phyloP scores from a whole-genome alignment of 2,888 invertebrate species.

The Eupithecia pulchellata region DNA sequence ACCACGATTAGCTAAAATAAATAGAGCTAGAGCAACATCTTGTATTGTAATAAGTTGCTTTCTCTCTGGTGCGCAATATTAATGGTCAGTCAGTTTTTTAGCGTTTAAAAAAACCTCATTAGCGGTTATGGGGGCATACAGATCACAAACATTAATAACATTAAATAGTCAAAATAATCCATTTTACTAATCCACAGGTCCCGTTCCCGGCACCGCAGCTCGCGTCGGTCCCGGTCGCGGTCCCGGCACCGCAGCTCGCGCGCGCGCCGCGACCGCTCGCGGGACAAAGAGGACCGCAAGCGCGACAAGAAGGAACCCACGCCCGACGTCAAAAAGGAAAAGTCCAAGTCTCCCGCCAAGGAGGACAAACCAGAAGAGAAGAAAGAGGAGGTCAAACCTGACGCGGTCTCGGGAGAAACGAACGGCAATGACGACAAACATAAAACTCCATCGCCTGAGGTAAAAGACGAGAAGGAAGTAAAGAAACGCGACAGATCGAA shows the following conservation, averaged over 20 bases:
- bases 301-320: constrained; percentile 45
- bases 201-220: constrained; percentile 85
- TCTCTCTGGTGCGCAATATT: too few species aligned
- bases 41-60: too few species aligned
- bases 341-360: constrained; percentile 57
- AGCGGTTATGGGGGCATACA: too few species aligned
- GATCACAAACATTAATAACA: too few species aligned
- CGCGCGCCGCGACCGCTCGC: constrained; percentile 78
- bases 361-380: constrained; percentile 17
- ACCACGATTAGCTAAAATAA: too few species aligned
- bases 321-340: constrained; percentile 64
- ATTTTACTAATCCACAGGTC: constrained; percentile 59
- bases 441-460: constrained; percentile 31
- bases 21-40: too few species aligned
- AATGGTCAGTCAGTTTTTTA: too few species aligned
- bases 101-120: too few species aligned
- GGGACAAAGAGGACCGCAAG: constrained; percentile 56
- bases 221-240: constrained; percentile 81
- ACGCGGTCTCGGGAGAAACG: constrained; percentile 57
- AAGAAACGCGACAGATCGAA: constrained; percentile 78
- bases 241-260: constrained; percentile 85
- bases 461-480: constrained; percentile 55
- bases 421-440: constrained; percentile 70
- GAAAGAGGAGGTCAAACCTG: constrained; percentile 54
- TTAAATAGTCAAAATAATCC: too few species aligned